phyloP scores from a whole-genome alignment of 2,797 vertebrate species.

The Hyperoplus immaculatus region DNA sequence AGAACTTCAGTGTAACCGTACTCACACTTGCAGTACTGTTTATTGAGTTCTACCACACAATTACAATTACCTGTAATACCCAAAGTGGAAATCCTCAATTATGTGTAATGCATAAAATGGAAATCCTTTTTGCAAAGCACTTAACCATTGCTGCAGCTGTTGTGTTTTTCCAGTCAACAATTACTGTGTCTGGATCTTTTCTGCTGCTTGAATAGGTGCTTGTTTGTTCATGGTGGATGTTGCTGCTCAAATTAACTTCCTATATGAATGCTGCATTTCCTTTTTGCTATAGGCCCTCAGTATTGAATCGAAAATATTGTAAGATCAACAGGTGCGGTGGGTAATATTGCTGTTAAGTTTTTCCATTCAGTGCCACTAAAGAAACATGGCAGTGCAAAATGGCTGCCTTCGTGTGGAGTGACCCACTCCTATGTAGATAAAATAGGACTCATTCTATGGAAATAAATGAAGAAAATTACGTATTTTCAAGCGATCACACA shows the following conservation, averaged over 20 bases:
- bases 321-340: background rate
- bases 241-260: slow-evolving; percentile 5
- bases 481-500: too few relatives aligned
- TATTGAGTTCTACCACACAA: slow-evolving; percentile 38
- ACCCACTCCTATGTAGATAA: too few relatives aligned
- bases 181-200: slow-evolving; percentile 24
- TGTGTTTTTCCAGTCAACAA: slow-evolving; percentile 47
- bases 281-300: background rate
- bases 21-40: slow-evolving; percentile 39
- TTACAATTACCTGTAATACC: slow-evolving; percentile 53
- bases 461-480: too few relatives aligned
- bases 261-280: slow-evolving; percentile 11
- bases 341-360: too few relatives aligned
- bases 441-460: too few relatives aligned
- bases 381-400: too few relatives aligned
- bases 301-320: background rate
- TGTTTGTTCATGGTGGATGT: slow-evolving; percentile 24
- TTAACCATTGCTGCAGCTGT: slow-evolving; percentile 22
- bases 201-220: slow-evolving; percentile 6
- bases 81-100: slow-evolving; percentile 63
- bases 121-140: slow-evolving; percentile 39
- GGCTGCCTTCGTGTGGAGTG: too few relatives aligned
- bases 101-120: slow-evolving; percentile 50
- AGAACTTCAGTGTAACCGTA: slow-evolving; percentile 28
- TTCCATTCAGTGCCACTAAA: too few relatives aligned